Base-by-base conservation (phyloP, 1,140 invertebrate species). In the Drosophila elegans region DNA sequence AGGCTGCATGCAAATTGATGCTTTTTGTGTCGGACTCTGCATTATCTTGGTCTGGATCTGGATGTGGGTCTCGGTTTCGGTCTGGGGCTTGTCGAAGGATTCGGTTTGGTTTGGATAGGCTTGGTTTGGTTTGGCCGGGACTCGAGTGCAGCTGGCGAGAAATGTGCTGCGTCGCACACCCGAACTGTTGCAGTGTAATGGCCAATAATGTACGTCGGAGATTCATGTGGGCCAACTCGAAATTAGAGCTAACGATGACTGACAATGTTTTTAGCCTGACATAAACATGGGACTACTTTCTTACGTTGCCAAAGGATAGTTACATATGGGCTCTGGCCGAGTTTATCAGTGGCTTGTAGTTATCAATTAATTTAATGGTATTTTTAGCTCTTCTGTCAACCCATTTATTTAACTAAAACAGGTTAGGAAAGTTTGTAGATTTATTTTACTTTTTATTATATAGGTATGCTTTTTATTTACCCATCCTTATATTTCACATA, bases 1-100 rank as follows among this genome's bases (percentile, higher is more conserved):
- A 53, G 53, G 34, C 46, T 59, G 61, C 73, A 76, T 76, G 73
- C 73, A 76, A 76, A 76, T 76, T 76, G 72, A 76, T 76, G 73
- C 53, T 75, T 76, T 75, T 76, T 76, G 72, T 74, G 59, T 64
- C 54, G 69, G 60, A 45, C 41, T 76, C 55, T 57, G 61, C 72
- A 76, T 75, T 76, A 76, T 76, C 72, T 75, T 76, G 72, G 73
- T 59, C 46, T 66, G 60, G 44, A 46, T 62, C 57, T 67, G 44
- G 44, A 46, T 62, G 45, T 67, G 44, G 49, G 45, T 57, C 42
- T 46, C 57, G 45, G 69, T 64, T 67, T 64, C 21, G 45, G 64
- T 64, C 16, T 42, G 54, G 54, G 39, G 16, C 67, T 75, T 27
- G 46, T 46, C 39, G 32, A 32, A 53, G 72, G 53, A 57, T 57